These are phyloP conservation scores for Bovichtus variegatus DNA, from an alignment of 2,797 vertebrate genomes.

Conservation along the genomic window DNA sequence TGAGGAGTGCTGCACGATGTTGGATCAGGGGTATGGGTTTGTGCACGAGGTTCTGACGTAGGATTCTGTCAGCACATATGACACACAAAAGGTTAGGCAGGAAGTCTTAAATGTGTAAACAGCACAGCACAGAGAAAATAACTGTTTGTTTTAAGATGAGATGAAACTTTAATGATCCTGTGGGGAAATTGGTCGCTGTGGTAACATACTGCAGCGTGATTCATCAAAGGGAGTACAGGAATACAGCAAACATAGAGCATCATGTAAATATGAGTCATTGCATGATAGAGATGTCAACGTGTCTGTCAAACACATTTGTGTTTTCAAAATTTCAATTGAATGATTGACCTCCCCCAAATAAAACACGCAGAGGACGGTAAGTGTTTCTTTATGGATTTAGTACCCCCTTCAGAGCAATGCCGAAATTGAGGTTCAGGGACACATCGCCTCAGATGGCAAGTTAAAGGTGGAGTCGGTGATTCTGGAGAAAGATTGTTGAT, in stretches of 20 bases:
- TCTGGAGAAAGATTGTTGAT: too few species aligned
- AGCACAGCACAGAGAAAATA: neutral
- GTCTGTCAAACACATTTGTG: neutral
- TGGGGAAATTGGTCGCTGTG: neutral
- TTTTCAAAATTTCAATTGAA: too few species aligned
- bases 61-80: constrained; percentile 32
- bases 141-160: constrained; percentile 16
- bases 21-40: constrained; percentile 6
- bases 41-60: constrained; percentile 8
- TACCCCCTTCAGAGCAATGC: too few species aligned
- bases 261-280: neutral
- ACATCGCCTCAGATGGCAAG: too few species aligned
- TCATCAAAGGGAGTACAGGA: constrained; percentile 3
- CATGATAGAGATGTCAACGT: neutral
- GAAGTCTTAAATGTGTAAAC: constrained; percentile 9
- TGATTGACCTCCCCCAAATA: too few species aligned
- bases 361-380: too few species aligned
- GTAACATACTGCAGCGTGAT: neutral
- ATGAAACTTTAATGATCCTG: constrained; percentile 28
- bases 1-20: neutral
- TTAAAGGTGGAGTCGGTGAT: too few species aligned
- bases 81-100: neutral
- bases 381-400: too few species aligned
- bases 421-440: too few species aligned
- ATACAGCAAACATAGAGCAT: neutral